Conservation (phyloP, 2,797 vertebrate species). For the Tauraco hartlaubi region DNA sequence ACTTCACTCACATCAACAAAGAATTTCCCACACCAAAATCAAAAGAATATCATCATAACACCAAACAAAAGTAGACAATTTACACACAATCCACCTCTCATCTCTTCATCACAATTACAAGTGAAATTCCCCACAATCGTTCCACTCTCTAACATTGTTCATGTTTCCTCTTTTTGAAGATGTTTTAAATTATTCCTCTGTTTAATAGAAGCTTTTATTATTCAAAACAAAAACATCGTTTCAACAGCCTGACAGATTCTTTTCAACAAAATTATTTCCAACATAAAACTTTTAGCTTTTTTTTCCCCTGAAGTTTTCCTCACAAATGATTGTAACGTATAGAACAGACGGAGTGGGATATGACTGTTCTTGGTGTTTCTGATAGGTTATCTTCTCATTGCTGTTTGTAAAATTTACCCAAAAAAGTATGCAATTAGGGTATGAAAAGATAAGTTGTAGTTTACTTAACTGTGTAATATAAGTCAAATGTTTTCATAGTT, state of each 20-base stretch:
- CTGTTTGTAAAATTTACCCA: background rate
- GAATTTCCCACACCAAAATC: too few relatives aligned
- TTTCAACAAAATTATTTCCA: background rate
- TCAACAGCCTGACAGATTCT: background rate
- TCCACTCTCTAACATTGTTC: too few relatives aligned
- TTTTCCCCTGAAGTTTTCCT: background rate
- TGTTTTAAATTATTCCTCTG: background rate
- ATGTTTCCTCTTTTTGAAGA: background rate
- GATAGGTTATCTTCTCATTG: background rate
- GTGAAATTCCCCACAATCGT: too few relatives aligned
- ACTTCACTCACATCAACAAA: too few relatives aligned
- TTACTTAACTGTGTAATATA: background rate
- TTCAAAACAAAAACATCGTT: background rate
- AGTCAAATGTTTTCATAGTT: background rate
- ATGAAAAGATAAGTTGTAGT: background rate
- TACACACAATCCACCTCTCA: too few relatives aligned
- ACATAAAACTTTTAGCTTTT: background rate
- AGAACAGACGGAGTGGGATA: background rate
- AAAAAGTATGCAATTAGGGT: background rate
- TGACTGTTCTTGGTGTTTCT: background rate
- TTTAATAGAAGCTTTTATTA: background rate
- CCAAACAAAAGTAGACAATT: too few relatives aligned
- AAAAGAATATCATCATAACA: too few relatives aligned
- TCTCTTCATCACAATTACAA: too few relatives aligned
- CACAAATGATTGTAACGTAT: background rate